These are phyloP conservation scores for Sepioteuthis lessoniana DNA, from an alignment of 2,888 invertebrate species.

Conservation along the genomic window DNA sequence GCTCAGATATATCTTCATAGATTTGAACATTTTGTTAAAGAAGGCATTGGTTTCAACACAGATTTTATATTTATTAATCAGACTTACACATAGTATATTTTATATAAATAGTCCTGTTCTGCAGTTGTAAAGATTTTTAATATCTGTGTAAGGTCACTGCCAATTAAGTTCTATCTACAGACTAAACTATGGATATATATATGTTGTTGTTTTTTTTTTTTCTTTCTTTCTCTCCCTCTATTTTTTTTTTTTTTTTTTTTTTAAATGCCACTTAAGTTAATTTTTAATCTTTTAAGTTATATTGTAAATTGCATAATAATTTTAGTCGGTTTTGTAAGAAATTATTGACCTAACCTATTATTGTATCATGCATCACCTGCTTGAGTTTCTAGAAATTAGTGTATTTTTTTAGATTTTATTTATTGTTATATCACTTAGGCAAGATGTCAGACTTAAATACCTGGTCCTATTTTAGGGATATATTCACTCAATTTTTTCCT, in stretches of 20 bases:
- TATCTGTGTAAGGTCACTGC: background rate
- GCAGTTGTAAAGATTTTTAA: slow-evolving; percentile 25
- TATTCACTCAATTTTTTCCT: background rate
- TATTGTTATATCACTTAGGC: background rate
- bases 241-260: background rate
- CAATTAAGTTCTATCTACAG: background rate
- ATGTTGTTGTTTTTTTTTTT: too few relatives aligned
- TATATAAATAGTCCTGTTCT: background rate
- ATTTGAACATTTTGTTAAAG: background rate
- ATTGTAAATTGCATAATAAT: background rate
- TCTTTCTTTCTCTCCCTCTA: background rate
- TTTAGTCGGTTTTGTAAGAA: background rate
- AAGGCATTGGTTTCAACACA: background rate
- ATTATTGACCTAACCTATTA: background rate
- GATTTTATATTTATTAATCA: background rate
- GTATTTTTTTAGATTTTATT: too few relatives aligned
- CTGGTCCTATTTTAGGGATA: background rate
- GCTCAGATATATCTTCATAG: too few relatives aligned
- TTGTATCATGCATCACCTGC: background rate
- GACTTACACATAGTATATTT: slow-evolving; percentile 23
- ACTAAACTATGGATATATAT: too few relatives aligned
- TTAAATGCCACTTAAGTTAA: background rate
- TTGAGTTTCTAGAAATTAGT: too few relatives aligned
- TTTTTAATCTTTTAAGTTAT: background rate
- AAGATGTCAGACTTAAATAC: background rate